Percentiles rank a stretch among this genome's conserved stretches.
Conservation (phyloP, 2,888 invertebrate genomes). For the Thera obeliscata region DNA sequence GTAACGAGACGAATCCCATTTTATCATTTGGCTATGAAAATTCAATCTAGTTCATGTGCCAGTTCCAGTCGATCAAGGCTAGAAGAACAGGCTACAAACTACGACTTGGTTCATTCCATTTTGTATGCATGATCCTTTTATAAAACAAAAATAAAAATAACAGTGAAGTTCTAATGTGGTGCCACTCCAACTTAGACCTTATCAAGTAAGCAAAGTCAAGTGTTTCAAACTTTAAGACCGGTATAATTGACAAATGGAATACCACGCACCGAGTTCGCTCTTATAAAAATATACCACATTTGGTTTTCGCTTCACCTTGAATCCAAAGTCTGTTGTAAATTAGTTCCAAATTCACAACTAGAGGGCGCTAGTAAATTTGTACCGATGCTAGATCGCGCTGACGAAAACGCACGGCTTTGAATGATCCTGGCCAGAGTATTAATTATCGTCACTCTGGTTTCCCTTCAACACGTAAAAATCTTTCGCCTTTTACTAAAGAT, state of each 20-base stretch:
- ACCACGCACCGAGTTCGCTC: not conserved
- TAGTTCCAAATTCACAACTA: constrained; percentile 6
- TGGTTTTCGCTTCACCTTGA: too few relatives aligned
- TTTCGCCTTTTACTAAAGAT: constrained; percentile 93
- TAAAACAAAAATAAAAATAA: too few relatives aligned
- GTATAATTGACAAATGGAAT: not conserved
- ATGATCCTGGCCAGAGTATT: not conserved
- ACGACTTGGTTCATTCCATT: too few relatives aligned
- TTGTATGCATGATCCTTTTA: too few relatives aligned
- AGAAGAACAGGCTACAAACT: too few relatives aligned
- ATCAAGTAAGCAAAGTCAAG: not conserved
- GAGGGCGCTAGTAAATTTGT: constrained; percentile 17
- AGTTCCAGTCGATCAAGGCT: too few relatives aligned
- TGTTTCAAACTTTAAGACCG: constrained; percentile 1
- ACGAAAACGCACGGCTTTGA: constrained; percentile 12
- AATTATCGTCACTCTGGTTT: constrained; percentile 80
- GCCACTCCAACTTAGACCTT: too few relatives aligned
- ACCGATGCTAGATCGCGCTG: constrained; percentile 9
- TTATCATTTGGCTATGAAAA: not conserved
- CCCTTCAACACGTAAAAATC: constrained; percentile 89
- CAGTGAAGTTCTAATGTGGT: too few relatives aligned
- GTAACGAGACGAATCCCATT: constrained; percentile 15
- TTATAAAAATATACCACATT: too few relatives aligned
- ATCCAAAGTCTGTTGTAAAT: not conserved
- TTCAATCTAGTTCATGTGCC: too few relatives aligned